phyloP scores from a whole-genome alignment of 1,140 invertebrate species.

The Drosophila setifemur region DNA sequence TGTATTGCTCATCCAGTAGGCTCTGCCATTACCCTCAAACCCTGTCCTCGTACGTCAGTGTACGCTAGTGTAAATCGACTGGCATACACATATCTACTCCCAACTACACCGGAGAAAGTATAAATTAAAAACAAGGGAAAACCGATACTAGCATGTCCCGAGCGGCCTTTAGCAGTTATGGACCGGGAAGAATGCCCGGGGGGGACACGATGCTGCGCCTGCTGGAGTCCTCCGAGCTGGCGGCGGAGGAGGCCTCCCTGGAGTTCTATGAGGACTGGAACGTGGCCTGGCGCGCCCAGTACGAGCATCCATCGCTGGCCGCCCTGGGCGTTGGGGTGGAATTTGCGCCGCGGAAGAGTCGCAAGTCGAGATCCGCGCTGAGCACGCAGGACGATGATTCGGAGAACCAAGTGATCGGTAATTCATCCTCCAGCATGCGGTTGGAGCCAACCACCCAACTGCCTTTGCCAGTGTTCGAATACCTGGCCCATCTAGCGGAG shows the following conservation, averaged over 20 bases:
- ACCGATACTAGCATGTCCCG: neutral
- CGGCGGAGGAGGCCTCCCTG: conserved; percentile 15
- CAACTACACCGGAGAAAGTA: neutral
- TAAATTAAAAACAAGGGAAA: neutral
- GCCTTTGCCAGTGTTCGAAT: neutral
- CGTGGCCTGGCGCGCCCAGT: conserved; percentile 33
- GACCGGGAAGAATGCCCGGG: neutral
- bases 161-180: neutral
- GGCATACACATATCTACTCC: neutral
- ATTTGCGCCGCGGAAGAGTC: conserved; percentile 2
- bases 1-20: too few relatives aligned
- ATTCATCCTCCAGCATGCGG: neutral
- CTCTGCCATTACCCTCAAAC: too few relatives aligned
- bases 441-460: too few relatives aligned
- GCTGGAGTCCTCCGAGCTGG: neutral
- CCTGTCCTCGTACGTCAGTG: too few relatives aligned
- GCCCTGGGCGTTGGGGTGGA: conserved; percentile 19
- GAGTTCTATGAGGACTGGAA: conserved; percentile 37
- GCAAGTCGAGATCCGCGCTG: neutral
- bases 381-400: conserved; percentile 2
- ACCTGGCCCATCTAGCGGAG: neutral
- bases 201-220: neutral
- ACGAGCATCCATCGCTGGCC: conserved; percentile 14
- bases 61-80: too few relatives aligned
- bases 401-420: conserved; percentile 38